phyloP scores from a whole-genome alignment of 1,140 invertebrate genomes.

The Triops cancriformis region DNA sequence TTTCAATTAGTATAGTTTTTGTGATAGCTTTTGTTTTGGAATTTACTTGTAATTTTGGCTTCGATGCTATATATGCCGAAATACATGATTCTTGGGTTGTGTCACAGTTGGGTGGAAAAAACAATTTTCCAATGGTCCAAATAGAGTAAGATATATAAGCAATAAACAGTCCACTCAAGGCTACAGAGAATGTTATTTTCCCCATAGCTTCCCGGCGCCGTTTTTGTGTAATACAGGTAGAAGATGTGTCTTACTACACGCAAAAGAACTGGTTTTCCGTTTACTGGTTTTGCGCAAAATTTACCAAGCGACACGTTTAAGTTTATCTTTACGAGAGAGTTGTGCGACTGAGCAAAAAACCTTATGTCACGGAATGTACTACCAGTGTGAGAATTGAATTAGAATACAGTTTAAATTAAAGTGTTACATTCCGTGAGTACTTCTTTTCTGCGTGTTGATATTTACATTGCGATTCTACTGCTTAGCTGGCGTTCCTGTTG shows the following conservation, averaged over 20 bases:
- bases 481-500: too few species aligned
- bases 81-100: slow-evolving; percentile 41
- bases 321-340: too few species aligned
- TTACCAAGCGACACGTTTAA: too few species aligned
- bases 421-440: too few species aligned
- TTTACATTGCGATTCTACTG: too few species aligned
- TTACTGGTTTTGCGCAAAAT: too few species aligned
- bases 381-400: too few species aligned
- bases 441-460: too few species aligned
- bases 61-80: slow-evolving; percentile 36
- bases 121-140: slow-evolving; percentile 60
- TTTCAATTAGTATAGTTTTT: slow-evolving; percentile 44
- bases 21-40: slow-evolving; percentile 47
- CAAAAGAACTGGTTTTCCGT: too few species aligned
- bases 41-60: slow-evolving; percentile 49
- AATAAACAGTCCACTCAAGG: slow-evolving; percentile 54
- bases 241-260: slow-evolving; percentile 32
- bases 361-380: too few species aligned
- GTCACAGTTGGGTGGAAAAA: slow-evolving; percentile 57
- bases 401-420: too few species aligned
- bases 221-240: slow-evolving; percentile 43
- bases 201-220: slow-evolving; percentile 17
- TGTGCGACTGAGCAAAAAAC: too few species aligned
- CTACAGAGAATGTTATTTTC: slow-evolving; percentile 41
- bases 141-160: slow-evolving; percentile 62